Evolutionary conservation across 2,888 invertebrate species (phyloP).

Genomic region (Listrodromus nycthemerus): DNA sequence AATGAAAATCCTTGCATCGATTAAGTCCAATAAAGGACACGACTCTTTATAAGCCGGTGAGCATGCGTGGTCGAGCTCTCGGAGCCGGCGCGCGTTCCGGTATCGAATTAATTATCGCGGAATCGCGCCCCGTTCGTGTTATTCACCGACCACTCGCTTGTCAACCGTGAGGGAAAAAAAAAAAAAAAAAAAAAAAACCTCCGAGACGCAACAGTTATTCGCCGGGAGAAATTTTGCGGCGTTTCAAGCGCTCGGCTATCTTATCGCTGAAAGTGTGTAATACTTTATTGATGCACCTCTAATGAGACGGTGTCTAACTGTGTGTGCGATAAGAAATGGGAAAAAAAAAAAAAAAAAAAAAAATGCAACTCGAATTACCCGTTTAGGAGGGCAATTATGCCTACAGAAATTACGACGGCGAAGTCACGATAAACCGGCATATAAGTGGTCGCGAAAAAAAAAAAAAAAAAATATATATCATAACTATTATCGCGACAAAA

Average conservation of each 20-base stretch:
- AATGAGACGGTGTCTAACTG: background rate
- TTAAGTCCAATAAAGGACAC: no score
- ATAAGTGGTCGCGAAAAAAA: background rate
- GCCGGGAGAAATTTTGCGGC: background rate
- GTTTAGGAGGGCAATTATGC: background rate
- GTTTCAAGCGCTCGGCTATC: background rate
- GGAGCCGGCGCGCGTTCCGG: no score
- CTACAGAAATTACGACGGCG: background rate
- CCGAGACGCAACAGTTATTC: no score
- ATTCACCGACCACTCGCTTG: background rate
- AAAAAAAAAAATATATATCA: conserved; percentile 21
- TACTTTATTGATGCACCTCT: conserved; percentile 13
- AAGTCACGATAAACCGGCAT: conserved; percentile 1
- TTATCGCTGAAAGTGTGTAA: conserved; percentile 17
- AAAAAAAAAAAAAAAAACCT: background rate
- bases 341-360: background rate
- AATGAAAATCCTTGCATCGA: no score
- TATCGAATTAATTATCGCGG: no score
- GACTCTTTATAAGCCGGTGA: no score
- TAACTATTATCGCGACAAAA: conserved; percentile 13
- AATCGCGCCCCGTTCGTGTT: background rate
- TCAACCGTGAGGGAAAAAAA: background rate
- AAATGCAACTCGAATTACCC: background rate
- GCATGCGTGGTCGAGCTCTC: background rate
- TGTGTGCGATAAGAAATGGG: background rate